These are phyloP conservation scores for Onychostoma macrolepis DNA, from an alignment of 2,113 vertebrate species.

Conservation along the genomic window DNA sequence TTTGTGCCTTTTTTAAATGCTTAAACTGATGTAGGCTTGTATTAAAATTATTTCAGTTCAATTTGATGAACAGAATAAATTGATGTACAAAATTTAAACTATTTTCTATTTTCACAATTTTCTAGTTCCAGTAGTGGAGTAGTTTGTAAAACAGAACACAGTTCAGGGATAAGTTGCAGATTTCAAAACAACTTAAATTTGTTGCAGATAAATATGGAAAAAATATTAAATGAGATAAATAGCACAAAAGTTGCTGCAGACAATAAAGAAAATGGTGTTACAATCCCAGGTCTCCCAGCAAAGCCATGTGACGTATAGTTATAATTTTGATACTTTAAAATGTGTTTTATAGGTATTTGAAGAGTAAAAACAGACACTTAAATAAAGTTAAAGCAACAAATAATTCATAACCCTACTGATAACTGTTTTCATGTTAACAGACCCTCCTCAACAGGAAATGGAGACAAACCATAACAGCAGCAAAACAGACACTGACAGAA, in stretches of 20 bases:
- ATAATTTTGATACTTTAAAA: neutral
- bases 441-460: conserved; percentile 92
- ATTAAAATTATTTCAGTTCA: too few relatives aligned
- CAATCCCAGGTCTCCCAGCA: neutral
- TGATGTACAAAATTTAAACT: too few relatives aligned
- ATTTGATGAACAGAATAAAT: too few relatives aligned
- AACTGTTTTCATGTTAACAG: conserved; percentile 79
- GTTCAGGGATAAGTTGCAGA: neutral
- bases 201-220: too few relatives aligned
- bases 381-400: neutral
- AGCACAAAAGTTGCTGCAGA: neutral
- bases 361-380: neutral
- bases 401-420: conserved; percentile 57
- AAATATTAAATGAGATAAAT: neutral
- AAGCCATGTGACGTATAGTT: neutral
- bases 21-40: too few relatives aligned
- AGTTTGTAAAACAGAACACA: too few relatives aligned
- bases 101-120: too few relatives aligned
- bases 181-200: neutral
- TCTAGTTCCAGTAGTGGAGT: too few relatives aligned
- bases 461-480: conserved; percentile 91
- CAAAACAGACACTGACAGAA: conserved; percentile 95
- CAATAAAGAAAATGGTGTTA: neutral
- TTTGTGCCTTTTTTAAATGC: too few relatives aligned
- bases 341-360: neutral